Base-by-base conservation (phyloP, 2,797 vertebrate genomes). In the Enteromius thamalakanensis region DNA sequence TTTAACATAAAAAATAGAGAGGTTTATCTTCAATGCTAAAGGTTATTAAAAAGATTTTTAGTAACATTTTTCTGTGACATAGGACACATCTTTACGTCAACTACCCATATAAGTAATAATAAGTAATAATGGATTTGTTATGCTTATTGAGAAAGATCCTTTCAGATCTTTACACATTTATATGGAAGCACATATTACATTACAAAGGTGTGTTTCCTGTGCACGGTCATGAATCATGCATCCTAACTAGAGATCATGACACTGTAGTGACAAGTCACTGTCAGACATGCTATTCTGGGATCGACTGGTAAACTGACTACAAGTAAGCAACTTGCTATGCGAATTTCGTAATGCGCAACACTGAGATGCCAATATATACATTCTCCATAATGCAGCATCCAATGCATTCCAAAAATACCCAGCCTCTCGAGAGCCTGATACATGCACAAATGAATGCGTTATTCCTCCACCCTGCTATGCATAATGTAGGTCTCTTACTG, bases 241-340 rank as follows among this genome's bases (percentile, higher is more conserved):
- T 45, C 53, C 55, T 78, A 78, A 84, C 26, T 81, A 69, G 53
- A 86, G 84, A 40, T 78, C 75, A 87, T 70, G 78, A 87, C 82
- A 9, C 40, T 21, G 21, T 68, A 82, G 86, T 86, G 84, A 76
- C 15, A 87, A 85, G 83, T 85, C 62, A 0, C 81, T 87, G 84
- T 90, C 88, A 84, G 51, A 68, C 58, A 37, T 29, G 79, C 86
- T 93, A 88, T 92, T 92, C 77, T 84, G 9, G 71, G 88, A 78
- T 34, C 15, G 77, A 67, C 82, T 84, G 86, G 91, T 92, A 92
- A 93, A 91, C 90, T 90, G 84, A 85, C 58, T 47, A 40, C 86
- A 70, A 80, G 0, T 23, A 68, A 81, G 79, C 81, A 83, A 62
- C 17, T n/a, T 79, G 82, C 82, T 68, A 86, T 86, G 60, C 0